Evolutionary conservation across 2,888 invertebrate species (phyloP), one percentile per base, ranked within the genome.

Genomic region (Clitarchus hookeri): DNA sequence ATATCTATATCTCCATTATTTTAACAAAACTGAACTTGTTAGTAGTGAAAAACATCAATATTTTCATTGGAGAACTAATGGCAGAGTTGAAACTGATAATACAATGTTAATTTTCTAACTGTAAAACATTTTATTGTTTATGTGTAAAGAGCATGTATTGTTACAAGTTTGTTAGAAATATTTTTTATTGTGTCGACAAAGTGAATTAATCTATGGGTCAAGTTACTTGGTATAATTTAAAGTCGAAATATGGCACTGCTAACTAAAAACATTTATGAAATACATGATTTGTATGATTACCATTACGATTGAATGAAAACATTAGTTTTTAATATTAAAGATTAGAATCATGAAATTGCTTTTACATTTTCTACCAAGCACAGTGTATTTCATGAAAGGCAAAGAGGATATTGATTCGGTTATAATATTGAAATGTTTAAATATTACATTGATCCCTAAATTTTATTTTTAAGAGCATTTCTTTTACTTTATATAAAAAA

Each of bases 371-470:
- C 82, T 82, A 82, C 82, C 27, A 82, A 82, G 82, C 82, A 82
- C 82, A 82, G n/a, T 82, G 44, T 82, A 23, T 82, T 82, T 26
- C 23, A 8, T 27, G 82, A 82, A 82, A 82, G 82, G 82, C 82
- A 82, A 82, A 82, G 82, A 82, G 82, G 82, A 82, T 82, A 65
- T 65, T 65, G 65, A 65, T 65, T n/a, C 65, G 65, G 19, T 65
- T 65, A 23, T 65, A 65, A 65, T 23, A 65, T 23, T 23, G 19
- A 65, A 65, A 65, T 16, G 19, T 65, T 65, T 65, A 65, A 65
- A 65, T 82, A n/a, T 82, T 82, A 82, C 82, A 82, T 82, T 82
- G 82, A 82, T 82, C 82, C 82, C 82, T 82, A 82, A 82, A 82
- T 82, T 82, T 82, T 27, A 26, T 82, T 79, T 36, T 48, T 65